These are phyloP conservation scores for Microctenopoma lineatum DNA, from an alignment of 2,797 vertebrate genomes.

Conservation along the genomic window DNA sequence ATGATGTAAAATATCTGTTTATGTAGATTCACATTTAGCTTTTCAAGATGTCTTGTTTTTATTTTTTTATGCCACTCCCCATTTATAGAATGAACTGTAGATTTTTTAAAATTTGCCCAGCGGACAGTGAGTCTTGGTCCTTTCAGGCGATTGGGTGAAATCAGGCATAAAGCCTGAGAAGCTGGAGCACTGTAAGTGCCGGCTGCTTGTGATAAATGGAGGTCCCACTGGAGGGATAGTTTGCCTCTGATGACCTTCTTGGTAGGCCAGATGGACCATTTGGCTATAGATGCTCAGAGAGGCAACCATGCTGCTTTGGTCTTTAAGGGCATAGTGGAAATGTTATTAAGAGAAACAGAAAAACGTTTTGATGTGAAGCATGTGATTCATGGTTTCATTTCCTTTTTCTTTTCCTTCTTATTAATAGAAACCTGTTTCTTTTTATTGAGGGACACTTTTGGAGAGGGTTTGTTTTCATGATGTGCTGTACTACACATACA, in stretches of 20 bases:
- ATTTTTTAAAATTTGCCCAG: conserved; percentile 24
- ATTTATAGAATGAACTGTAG: conserved; percentile 24
- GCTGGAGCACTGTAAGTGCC: conserved; percentile 43
- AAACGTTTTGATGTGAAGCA: conserved; percentile 1
- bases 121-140: conserved; percentile 1
- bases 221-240: conserved; percentile 34
- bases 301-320: background rate
- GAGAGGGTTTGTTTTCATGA: background rate
- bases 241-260: conserved; percentile 33
- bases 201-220: conserved; percentile 30
- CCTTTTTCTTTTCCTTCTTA: background rate
- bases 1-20: background rate
- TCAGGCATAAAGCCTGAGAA: conserved; percentile 33
- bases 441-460: background rate
- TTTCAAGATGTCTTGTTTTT: conserved; percentile 13
- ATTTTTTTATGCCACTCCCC: conserved; percentile 8
- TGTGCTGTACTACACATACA: background rate
- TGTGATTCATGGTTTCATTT: background rate
- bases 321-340: conserved; percentile 1
- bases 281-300: conserved; percentile 9
- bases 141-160: conserved; percentile 45
- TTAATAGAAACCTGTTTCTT: background rate
- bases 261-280: conserved; percentile 24
- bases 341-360: conserved; percentile 5
- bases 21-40: background rate